phyloP scores from a whole-genome alignment of 2,113 vertebrate genomes.

The Arothron firmamentum region DNA sequence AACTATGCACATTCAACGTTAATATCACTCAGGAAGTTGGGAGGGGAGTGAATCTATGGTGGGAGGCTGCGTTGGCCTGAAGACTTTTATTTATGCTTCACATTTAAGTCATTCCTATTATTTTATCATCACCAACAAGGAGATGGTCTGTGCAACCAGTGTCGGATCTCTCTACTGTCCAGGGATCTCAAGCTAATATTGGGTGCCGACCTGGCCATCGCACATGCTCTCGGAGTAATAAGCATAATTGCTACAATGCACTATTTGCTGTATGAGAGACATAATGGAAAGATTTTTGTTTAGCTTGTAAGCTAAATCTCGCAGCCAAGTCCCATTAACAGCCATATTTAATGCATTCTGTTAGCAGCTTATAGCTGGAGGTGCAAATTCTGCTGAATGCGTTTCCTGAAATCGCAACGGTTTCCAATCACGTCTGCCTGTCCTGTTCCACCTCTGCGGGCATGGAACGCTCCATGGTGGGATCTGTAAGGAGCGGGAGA shows the following conservation, averaged over 20 bases:
- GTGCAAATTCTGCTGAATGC: not conserved
- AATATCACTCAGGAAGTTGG: constrained; percentile 17
- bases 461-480: too few relatives aligned
- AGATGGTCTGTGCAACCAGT: too few relatives aligned
- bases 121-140: too few relatives aligned
- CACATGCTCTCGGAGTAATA: constrained; percentile 13
- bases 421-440: too few relatives aligned
- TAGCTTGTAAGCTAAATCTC: constrained; percentile 16
- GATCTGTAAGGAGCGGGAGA: too few relatives aligned
- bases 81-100: too few relatives aligned
- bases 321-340: constrained; percentile 33
- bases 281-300: constrained; percentile 24
- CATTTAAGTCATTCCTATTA: too few relatives aligned
- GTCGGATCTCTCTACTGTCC: constrained; percentile 1
- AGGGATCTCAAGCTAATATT: not conserved
- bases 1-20: constrained; percentile 20
- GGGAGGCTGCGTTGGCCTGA: not conserved
- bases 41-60: not conserved
- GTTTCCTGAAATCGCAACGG: not conserved
- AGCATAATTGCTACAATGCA: constrained; percentile 31
- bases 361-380: not conserved
- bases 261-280: constrained; percentile 25
- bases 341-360: constrained; percentile 43
- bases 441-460: too few relatives aligned
- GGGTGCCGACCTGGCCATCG: not conserved